These are phyloP conservation scores for Babylonia areolata DNA, from an alignment of 1,140 invertebrate species.

Conservation along the genomic window DNA sequence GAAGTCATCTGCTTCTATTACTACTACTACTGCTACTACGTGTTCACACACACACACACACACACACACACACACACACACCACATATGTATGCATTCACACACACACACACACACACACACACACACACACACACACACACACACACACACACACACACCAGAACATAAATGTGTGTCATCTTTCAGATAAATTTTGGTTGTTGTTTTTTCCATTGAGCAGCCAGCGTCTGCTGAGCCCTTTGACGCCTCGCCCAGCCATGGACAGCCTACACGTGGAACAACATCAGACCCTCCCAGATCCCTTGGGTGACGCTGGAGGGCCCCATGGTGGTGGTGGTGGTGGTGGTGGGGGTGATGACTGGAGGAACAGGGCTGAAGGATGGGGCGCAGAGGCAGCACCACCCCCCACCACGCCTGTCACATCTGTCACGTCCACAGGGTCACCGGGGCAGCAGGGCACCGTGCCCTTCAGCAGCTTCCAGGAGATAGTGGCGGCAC, in stretches of 20 bases:
- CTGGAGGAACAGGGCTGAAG: too few relatives aligned
- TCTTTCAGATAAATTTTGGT: too few relatives aligned
- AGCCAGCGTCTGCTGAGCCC: not conserved
- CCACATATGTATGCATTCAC: too few relatives aligned
- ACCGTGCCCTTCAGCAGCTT: not conserved
- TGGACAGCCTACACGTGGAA: too few relatives aligned
- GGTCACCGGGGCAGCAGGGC: not conserved
- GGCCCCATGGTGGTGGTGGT: not conserved
- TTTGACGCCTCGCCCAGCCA: not conserved
- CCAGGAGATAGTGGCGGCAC: not conserved
- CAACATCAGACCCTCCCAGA: not conserved
- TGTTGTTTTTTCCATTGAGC: not conserved
- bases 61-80: not conserved
- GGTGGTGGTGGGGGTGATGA: too few relatives aligned
- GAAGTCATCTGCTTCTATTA: too few relatives aligned
- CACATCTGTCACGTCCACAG: not conserved
- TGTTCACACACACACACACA: not conserved
- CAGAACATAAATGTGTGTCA: not conserved
- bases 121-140: not conserved
- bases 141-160: not conserved
- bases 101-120: not conserved
- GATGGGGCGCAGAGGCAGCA: not conserved
- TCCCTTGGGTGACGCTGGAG: not conserved
- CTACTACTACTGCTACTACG: too few relatives aligned
- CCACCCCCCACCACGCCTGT: not conserved